Evolutionary conservation across 2,888 invertebrate genomes (phyloP).

Genomic region (Galeopsomyia nigrocyanea): DNA sequence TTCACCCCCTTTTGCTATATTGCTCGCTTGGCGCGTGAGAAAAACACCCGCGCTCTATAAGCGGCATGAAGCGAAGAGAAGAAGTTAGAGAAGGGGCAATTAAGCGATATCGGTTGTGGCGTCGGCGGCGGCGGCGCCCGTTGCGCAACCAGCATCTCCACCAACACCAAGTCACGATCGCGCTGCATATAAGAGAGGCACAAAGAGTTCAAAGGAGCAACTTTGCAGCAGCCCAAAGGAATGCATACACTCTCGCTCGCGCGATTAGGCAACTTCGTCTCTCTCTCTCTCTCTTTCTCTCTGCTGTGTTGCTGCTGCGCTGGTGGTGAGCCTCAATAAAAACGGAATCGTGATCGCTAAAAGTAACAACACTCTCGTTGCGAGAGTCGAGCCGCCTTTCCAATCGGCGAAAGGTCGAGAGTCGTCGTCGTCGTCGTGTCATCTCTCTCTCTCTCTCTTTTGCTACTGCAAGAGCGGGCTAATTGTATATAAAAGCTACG

Average conservation of each 20-base stretch:
- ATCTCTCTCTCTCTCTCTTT: conserved; percentile 8
- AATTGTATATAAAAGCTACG: too few species aligned
- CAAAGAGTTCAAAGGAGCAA: conserved; percentile 2
- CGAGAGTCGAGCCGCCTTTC: conserved; percentile 42
- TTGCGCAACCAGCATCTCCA: conserved; percentile 20
- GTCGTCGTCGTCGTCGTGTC: conserved; percentile 49
- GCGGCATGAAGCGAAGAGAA: conserved; percentile 1
- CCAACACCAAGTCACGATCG: too few species aligned
- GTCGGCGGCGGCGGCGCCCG: too few species aligned
- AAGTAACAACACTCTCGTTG: too few species aligned
- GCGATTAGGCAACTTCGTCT: conserved; percentile 11
- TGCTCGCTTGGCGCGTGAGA: too few species aligned
- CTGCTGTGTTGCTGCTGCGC: conserved; percentile 28
- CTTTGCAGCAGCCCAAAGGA: conserved; percentile 3
- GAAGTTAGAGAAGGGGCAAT: conserved; percentile 38
- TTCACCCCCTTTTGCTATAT: too few species aligned
- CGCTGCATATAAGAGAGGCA: background rate
- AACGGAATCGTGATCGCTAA: conserved; percentile 54
- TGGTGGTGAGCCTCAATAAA: conserved; percentile 51
- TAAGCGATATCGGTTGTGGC: conserved; percentile 45
- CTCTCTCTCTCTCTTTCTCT: conserved; percentile 23
- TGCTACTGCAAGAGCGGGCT: background rate
- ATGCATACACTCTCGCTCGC: conserved; percentile 7
- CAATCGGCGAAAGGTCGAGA: conserved; percentile 43
- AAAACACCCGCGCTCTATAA: too few species aligned